These are phyloP conservation scores for Tolmerus cingulatus DNA, from an alignment of 2,888 invertebrate species.

Conservation along the genomic window DNA sequence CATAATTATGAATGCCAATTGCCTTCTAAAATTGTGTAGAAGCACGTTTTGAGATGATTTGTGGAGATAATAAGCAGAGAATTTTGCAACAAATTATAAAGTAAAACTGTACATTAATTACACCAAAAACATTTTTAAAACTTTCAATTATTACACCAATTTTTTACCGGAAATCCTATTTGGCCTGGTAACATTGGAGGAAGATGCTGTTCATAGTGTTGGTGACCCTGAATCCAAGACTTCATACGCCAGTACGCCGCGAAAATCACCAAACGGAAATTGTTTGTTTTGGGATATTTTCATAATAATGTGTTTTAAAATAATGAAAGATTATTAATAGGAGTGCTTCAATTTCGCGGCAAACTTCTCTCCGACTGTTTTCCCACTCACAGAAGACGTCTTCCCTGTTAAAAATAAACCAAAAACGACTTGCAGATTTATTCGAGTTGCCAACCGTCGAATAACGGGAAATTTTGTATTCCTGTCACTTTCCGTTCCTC, in stretches of 20 bases:
- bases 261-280: not conserved
- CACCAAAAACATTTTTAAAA: too few species aligned
- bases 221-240: not conserved
- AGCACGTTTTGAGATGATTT: too few species aligned
- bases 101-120: too few species aligned
- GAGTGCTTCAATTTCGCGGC: not conserved
- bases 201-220: not conserved
- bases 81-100: too few species aligned
- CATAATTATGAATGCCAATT: too few species aligned
- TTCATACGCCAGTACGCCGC: not conserved
- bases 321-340: not conserved
- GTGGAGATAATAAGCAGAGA: too few species aligned
- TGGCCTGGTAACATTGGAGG: not conserved
- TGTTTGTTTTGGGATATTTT: not conserved
- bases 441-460: not conserved
- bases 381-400: not conserved
- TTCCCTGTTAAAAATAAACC: not conserved
- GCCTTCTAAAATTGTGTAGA: too few species aligned
- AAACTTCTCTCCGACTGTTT: not conserved
- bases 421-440: not conserved
- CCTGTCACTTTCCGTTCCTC: slow-evolving; percentile 5
- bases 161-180: not conserved
- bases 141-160: not conserved
- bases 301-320: not conserved
- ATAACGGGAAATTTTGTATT: not conserved